A percentile compares a stretch with the other conserved stretches of the same genome.
Conservation (phyloP, 2,113 vertebrate species). For the Atrichornis clamosus region DNA sequence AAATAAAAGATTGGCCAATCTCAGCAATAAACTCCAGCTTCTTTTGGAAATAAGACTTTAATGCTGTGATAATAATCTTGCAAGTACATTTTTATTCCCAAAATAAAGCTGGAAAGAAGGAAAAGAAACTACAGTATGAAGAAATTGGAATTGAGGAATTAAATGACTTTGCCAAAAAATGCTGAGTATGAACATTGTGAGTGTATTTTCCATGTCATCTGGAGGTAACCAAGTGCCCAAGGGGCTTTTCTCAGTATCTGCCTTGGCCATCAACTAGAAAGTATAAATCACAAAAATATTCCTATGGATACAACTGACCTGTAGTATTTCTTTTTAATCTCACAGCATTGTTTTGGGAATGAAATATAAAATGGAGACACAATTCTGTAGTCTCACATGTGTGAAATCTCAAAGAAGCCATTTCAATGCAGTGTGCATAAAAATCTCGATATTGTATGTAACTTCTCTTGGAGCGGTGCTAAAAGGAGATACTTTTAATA, state of each 20-base stretch:
- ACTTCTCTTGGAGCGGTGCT: neutral
- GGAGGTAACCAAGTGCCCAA: neutral
- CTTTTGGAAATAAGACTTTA: neutral
- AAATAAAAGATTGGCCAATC: neutral
- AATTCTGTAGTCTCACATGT: neutral
- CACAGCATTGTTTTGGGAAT: neutral
- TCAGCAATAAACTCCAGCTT: neutral
- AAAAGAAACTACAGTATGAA: neutral
- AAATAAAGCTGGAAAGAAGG: neutral
- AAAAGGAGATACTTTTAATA: neutral
- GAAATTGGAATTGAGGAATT: neutral
- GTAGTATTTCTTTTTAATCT: neutral
- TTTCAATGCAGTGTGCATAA: neutral
- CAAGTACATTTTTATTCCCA: neutral
- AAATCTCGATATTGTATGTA: neutral
- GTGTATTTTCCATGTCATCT: neutral
- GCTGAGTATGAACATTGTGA: neutral
- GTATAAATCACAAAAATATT: neutral
- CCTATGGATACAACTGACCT: neutral
- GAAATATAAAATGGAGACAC: neutral
- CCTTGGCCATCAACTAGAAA: neutral
- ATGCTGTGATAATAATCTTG: neutral
- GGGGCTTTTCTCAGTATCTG: neutral
- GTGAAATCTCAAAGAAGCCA: neutral
- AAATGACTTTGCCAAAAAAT: neutral